phyloP scores from a whole-genome alignment of 1,140 invertebrate genomes.

The Ceratosolen fusciceps region DNA sequence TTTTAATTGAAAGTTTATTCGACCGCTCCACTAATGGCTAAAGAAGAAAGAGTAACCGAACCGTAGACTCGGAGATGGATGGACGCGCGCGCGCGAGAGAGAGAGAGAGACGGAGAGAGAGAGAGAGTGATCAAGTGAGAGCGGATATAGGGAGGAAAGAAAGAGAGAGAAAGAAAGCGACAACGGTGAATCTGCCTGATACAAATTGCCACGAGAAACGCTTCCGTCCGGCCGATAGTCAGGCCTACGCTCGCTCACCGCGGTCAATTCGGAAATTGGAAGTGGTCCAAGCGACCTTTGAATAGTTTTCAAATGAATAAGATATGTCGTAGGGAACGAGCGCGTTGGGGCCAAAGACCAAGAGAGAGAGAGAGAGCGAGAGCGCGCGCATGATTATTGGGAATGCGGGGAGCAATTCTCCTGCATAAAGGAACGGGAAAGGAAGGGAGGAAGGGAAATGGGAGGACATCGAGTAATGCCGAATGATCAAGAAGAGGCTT shows the following conservation, averaged over 20 bases:
- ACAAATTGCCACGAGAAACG: conserved; percentile 47
- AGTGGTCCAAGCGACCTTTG: conserved; percentile 68
- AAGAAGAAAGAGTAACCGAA: not conserved
- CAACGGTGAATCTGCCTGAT: conserved; percentile 31
- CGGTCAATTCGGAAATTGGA: conserved; percentile 68
- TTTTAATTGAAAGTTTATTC: conserved; percentile 33
- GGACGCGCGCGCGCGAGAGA: not conserved
- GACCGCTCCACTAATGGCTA: not conserved
- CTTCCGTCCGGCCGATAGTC: conserved; percentile 39
- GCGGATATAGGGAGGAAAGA: not conserved
- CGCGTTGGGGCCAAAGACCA: not conserved
- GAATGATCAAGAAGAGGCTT: not conserved
- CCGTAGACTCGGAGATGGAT: too few species aligned
- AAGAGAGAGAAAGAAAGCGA: not conserved
- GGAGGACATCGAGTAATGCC: not conserved
- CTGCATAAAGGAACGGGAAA: conserved; percentile 36
- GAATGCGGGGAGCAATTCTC: too few species aligned
- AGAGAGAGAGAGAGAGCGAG: conserved; percentile 38
- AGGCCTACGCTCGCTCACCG: conserved; percentile 49
- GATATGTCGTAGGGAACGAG: conserved; percentile 37
- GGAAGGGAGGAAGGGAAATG: conserved; percentile 19
- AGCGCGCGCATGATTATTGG: too few species aligned
- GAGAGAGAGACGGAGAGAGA: not conserved
- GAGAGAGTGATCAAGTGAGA: not conserved
- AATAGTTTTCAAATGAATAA: conserved; percentile 61